Base-by-base conservation (phyloP, 2,113 vertebrate genomes). In the Brachirus orientalis region DNA sequence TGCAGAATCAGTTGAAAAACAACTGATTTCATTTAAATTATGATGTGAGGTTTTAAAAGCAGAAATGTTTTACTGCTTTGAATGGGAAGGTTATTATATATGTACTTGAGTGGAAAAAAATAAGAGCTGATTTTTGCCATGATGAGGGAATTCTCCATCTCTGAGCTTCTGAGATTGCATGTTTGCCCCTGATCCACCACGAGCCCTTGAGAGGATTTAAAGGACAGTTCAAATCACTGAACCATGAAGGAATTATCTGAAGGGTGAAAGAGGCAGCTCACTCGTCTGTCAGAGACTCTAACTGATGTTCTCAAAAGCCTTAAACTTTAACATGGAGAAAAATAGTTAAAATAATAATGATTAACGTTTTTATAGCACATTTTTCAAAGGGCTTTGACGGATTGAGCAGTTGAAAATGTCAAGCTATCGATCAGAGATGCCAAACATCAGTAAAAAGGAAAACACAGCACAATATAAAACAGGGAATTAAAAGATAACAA, bases 171-270 rank as follows among this genome's bases (percentile, higher is more conserved):
- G n/a, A n/a, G n/a, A n/a, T n/a, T n/a, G n/a, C n/a, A n/a, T n/a
- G n/a, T n/a, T n/a, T 38, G 38, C 18, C 54, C 56, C 72, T 54
- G 46, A 18, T 57, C 66, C 40, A 52, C 58, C 17, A 45, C 12
- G 28, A 59, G 63, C 53, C 60, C 43, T 79, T 66, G 66, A 77
- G 79, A 61, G 76, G 74, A 83, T 82, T 81, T 77, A 72, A 72
- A 57, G 56, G 61, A 53, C 68, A 79, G 40, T 70, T 69, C 20
- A 59, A 77, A 72, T 64, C 66, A 63, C 55, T 71, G 47, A 85
- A 67, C 52, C 47, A 6, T 44, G 36, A 51, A 40, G 71, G 53
- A 66, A 60, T 73, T 75, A 85, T 77, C 72, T 58, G 80, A 64
- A 18, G 58, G 4, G 59, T n/a, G 69, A 43, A 64, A 47, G 57